These are phyloP conservation scores for Palythoa grandis DNA, from an alignment of 92 coral and sea anemone species.

Conservation along the genomic window DNA sequence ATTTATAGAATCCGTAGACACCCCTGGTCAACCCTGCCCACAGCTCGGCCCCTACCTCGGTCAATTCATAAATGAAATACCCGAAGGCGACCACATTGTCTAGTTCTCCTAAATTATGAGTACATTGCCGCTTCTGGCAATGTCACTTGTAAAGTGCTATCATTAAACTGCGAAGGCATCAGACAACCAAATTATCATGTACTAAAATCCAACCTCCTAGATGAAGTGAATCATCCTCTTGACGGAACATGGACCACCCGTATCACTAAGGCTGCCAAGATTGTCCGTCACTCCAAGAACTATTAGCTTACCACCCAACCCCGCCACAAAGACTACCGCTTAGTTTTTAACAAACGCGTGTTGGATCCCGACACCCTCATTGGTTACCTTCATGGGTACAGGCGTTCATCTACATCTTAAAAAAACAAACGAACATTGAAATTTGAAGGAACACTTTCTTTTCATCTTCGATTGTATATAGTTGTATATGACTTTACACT, in stretches of 20 bases:
- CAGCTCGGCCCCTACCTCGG: background rate
- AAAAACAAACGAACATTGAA: too few relatives aligned
- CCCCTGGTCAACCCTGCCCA: background rate
- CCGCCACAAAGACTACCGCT: background rate
- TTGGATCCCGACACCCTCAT: conserved; percentile 5
- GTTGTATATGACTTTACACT: too few relatives aligned
- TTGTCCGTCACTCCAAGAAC: background rate
- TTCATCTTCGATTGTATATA: too few relatives aligned
- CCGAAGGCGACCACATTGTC: too few relatives aligned
- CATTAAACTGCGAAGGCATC: background rate
- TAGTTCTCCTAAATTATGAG: too few relatives aligned
- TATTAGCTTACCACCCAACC: background rate
- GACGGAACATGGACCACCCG: background rate
- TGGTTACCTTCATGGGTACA: background rate
- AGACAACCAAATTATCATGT: too few relatives aligned
- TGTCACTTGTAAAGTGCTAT: background rate
- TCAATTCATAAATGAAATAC: background rate
- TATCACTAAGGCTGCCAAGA: background rate
- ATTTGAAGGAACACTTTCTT: too few relatives aligned
- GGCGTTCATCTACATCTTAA: too few relatives aligned
- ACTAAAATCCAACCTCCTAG: background rate
- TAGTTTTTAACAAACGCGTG: background rate
- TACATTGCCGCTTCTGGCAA: background rate
- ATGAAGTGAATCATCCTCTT: background rate
- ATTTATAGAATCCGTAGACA: background rate